Conservation (phyloP, 2,888 invertebrate genomes). For the Gandaritis pyraliata region DNA sequence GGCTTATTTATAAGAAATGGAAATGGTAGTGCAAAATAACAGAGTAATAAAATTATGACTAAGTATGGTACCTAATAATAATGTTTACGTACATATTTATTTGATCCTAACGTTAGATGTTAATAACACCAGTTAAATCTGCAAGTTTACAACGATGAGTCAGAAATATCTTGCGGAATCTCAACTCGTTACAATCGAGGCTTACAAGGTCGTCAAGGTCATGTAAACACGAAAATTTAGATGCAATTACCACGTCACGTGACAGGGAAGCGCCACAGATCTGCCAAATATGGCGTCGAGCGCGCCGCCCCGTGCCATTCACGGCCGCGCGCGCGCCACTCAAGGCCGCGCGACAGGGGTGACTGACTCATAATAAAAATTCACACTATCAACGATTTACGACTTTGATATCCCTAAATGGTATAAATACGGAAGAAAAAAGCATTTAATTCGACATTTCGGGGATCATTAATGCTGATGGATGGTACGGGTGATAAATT, state of each 20-base stretch:
- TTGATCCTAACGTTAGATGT: no score
- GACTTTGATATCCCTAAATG: constrained; percentile 60
- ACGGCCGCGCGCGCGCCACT: constrained; percentile 52
- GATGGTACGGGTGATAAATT: constrained; percentile 44
- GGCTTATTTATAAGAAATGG: no score
- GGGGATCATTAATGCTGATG: constrained; percentile 51
- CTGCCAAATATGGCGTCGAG: constrained; percentile 58
- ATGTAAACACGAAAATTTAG: constrained; percentile 56
- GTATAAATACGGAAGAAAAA: constrained; percentile 64
- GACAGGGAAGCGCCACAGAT: constrained; percentile 58
- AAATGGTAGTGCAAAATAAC: no score
- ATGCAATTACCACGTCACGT: constrained; percentile 56
- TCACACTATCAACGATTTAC: constrained; percentile 69
- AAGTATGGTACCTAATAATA: no score
- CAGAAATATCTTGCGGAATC: constrained; percentile 22
- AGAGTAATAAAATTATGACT: no score
- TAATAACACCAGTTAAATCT: no score
- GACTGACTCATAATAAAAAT: constrained; percentile 71
- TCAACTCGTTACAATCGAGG: constrained; percentile 12
- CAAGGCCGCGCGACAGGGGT: constrained; percentile 52
- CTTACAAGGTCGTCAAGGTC: constrained; percentile 36
- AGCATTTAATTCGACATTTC: constrained; percentile 37
- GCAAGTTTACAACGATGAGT: constrained; percentile 24
- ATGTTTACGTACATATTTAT: no score
- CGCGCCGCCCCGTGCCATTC: constrained; percentile 57